These are phyloP conservation scores for Datnioides undecimradiatus DNA, from an alignment of 2,113 vertebrate genomes.

Conservation along the genomic window DNA sequence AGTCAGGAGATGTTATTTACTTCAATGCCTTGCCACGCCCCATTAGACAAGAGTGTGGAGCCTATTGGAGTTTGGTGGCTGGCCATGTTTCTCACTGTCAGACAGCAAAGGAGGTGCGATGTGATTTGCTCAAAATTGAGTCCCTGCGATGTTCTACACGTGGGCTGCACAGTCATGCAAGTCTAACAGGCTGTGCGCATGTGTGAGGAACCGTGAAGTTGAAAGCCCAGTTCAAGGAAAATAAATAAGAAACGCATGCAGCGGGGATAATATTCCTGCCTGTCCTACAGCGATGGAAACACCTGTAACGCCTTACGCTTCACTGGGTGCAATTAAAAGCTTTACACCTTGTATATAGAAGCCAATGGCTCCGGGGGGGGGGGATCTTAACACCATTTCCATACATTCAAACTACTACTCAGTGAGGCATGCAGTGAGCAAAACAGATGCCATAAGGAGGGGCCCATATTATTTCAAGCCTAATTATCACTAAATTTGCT, in stretches of 20 bases:
- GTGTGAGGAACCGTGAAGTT: neutral
- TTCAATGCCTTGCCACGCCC: constrained; percentile 27
- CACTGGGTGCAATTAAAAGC: constrained; percentile 26
- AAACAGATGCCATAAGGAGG: neutral
- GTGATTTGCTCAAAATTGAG: constrained; percentile 14
- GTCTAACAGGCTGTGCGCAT: neutral
- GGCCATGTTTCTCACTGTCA: constrained; percentile 35
- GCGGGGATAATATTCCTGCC: neutral
- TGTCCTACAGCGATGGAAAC: constrained; percentile 20
- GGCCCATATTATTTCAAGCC: neutral
- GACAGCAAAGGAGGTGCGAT: neutral
- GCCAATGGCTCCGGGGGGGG: constrained; percentile 4
- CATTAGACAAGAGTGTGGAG: constrained; percentile 49
- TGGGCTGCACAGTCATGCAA: neutral
- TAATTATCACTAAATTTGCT: neutral
- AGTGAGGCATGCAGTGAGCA: neutral
- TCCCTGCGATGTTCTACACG: neutral
- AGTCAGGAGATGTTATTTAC: constrained; percentile 54
- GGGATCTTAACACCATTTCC: constrained; percentile 9
- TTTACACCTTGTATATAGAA: neutral
- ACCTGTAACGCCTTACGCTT: constrained; percentile 41
- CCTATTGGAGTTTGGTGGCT: constrained; percentile 26
- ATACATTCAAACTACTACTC: constrained; percentile 19
- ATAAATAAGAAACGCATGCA: neutral
- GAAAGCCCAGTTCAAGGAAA: neutral